phyloP scores from a whole-genome alignment of 2,113 vertebrate species.

The Ivindomyrus marchei region DNA sequence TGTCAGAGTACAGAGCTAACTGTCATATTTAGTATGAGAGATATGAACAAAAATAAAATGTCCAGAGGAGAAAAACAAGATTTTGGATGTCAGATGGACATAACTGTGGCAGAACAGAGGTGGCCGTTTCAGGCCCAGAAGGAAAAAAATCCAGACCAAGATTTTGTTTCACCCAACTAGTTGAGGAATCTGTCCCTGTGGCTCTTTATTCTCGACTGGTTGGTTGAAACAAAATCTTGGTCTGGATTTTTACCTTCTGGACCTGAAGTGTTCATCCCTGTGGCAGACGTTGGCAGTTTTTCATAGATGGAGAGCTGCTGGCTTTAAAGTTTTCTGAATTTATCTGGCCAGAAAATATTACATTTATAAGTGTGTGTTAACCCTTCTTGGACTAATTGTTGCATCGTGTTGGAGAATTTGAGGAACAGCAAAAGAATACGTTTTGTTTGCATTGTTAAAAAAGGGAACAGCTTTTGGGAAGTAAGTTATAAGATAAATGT shows the following conservation, averaged over 20 bases:
- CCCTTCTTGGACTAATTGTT: not conserved
- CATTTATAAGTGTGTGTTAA: not conserved
- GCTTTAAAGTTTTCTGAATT: not conserved
- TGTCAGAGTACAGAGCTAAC: not conserved
- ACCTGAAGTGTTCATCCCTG: not conserved
- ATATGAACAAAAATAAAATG: not conserved
- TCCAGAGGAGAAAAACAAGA: not conserved
- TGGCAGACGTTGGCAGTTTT: not conserved
- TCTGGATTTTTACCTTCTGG: not conserved
- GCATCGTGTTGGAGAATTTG: not conserved
- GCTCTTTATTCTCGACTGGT: not conserved
- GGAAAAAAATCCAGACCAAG: not conserved
- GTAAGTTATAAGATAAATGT: conserved; percentile 3
- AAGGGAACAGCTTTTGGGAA: not conserved
- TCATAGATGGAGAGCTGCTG: not conserved
- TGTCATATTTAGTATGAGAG: not conserved
- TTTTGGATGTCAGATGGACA: not conserved
- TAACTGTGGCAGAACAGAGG: not conserved
- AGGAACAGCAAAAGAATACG: not conserved
- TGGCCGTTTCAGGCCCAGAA: not conserved
- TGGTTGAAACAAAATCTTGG: not conserved
- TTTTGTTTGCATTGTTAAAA: not conserved
- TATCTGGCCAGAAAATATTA: not conserved
- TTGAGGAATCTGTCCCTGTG: not conserved
- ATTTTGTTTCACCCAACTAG: not conserved